Percentiles rank a stretch among this genome's conserved stretches.
phyloP scores from a whole-genome alignment of 2,888 invertebrate species.

The Dendrolimus pini region DNA sequence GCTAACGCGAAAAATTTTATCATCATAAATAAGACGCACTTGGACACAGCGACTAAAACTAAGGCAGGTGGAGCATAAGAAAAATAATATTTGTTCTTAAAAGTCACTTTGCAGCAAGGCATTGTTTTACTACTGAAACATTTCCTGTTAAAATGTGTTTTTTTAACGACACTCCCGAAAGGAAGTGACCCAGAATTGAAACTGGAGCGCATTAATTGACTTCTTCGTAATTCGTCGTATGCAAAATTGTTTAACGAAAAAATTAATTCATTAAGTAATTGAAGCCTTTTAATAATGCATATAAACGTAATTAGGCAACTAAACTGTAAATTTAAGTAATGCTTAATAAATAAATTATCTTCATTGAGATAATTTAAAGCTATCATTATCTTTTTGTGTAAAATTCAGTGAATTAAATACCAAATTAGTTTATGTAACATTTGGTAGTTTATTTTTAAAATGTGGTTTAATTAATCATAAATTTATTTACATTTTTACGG shows the following conservation, averaged over 20 bases:
- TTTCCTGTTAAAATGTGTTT: neutral
- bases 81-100: no score
- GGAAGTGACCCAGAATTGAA: constrained; percentile 6
- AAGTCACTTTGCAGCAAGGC: no score
- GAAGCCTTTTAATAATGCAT: neutral
- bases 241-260: neutral
- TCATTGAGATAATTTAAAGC: no score
- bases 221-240: neutral
- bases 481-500: neutral
- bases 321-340: neutral
- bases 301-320: neutral
- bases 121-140: neutral
- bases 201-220: neutral
- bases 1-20: no score
- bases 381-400: no score
- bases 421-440: no score
- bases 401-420: no score
- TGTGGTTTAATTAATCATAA: no score
- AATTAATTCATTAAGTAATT: neutral
- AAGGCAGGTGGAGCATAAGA: no score
- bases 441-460: no score
- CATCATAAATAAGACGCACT: no score
- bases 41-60: no score
- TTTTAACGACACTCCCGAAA: constrained; percentile 1
- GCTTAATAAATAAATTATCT: neutral